phyloP scores from a whole-genome alignment of 2,888 invertebrate genomes.

The Saturnia japonica region DNA sequence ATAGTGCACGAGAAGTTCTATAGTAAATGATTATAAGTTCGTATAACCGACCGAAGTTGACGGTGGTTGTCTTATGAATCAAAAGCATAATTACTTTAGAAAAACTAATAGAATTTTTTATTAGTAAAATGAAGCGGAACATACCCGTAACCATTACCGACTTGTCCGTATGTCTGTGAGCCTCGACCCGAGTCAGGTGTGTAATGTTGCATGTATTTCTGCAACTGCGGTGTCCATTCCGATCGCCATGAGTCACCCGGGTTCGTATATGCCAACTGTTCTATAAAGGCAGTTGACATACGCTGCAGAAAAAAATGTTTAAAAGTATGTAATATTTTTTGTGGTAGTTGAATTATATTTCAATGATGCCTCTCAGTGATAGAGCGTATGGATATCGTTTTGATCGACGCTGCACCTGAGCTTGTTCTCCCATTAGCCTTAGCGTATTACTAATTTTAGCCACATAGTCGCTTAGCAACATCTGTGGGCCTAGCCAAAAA shows the following conservation, averaged over 20 bases:
- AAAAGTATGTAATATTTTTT: background rate
- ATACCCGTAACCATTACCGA: constrained; percentile 72
- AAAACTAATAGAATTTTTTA: background rate
- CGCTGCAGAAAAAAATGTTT: constrained; percentile 49
- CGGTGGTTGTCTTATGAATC: background rate
- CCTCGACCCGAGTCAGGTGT: constrained; percentile 78
- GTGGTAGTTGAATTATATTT: background rate
- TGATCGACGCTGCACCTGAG: no score
- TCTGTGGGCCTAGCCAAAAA: no score
- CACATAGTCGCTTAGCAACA: no score
- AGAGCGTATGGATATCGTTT: no score
- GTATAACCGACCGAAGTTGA: background rate
- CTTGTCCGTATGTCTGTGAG: constrained; percentile 73
- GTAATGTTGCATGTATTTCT: constrained; percentile 79
- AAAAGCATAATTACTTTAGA: background rate
- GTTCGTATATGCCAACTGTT: constrained; percentile 75
- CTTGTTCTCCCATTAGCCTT: no score
- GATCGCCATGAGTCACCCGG: constrained; percentile 80
- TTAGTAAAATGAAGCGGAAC: background rate
- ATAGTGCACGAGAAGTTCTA: background rate
- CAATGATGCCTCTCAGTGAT: no score
- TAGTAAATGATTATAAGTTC: background rate
- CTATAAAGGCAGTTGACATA: constrained; percentile 78
- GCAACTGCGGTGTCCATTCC: constrained; percentile 79
- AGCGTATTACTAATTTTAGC: no score